Percentiles rank a stretch among this genome's conserved stretches.
Conservation (phyloP, 2,113 vertebrate genomes). For the Benitochromis conjunctus region DNA sequence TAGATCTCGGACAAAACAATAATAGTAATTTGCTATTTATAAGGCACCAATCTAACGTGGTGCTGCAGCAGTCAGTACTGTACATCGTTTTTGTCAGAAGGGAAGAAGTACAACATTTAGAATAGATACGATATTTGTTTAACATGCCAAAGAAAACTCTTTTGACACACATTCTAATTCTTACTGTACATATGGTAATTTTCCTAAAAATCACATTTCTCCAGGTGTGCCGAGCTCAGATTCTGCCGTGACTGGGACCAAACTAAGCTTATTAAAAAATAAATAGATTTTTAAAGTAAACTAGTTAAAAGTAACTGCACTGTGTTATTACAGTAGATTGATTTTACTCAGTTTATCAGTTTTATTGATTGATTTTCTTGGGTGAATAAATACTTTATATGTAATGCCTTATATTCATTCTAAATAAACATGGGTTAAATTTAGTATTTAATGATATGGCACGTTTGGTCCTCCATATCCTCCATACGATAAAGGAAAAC, state of each 20-base stretch:
- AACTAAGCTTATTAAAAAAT: neutral
- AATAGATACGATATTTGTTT: neutral
- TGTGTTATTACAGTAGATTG: neutral
- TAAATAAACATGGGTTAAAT: neutral
- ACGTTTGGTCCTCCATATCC: neutral
- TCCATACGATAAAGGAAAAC: neutral
- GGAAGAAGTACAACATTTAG: neutral
- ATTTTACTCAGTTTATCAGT: neutral
- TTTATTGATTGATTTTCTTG: neutral
- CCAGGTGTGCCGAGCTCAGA: neutral
- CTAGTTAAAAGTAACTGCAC: neutral
- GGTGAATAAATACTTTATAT: neutral
- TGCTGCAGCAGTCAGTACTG: neutral
- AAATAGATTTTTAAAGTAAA: neutral
- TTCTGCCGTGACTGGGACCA: neutral
- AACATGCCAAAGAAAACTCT: neutral
- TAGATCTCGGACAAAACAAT: conserved; percentile 10
- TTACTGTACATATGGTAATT: neutral
- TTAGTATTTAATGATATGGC: neutral
- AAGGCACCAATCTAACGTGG: neutral
- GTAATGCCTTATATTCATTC: neutral
- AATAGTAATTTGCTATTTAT: neutral
- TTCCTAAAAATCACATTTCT: neutral
- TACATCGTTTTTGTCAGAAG: neutral
- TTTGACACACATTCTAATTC: neutral